Conservation (phyloP, 2,113 vertebrate species). For the Embiotoca jacksoni region DNA sequence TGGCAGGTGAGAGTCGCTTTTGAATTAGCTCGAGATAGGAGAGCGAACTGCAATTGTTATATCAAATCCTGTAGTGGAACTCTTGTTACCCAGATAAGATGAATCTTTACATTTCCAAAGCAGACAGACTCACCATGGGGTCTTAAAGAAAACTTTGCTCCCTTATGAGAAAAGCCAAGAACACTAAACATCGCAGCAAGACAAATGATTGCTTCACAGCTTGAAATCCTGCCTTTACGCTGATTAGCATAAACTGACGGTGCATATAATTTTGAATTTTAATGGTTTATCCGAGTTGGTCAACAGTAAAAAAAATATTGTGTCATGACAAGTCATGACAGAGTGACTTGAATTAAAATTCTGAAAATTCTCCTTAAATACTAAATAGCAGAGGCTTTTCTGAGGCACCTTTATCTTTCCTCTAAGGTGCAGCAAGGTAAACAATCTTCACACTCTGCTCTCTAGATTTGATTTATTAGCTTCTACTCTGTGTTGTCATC, state of each 20-base stretch:
- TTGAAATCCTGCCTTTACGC: slow-evolving; percentile 27
- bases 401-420: slow-evolving; percentile 35
- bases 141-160: slow-evolving; percentile 23
- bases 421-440: slow-evolving; percentile 54
- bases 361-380: slow-evolving; percentile 25
- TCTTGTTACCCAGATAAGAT: slow-evolving; percentile 34
- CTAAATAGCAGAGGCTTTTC: background rate
- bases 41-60: slow-evolving; percentile 55
- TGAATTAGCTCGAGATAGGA: slow-evolving; percentile 58
- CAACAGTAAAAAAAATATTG: no score
- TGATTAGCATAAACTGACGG: slow-evolving; percentile 27
- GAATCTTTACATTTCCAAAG: slow-evolving; percentile 61
- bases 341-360: slow-evolving; percentile 12
- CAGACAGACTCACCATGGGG: slow-evolving; percentile 44
- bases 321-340: slow-evolving; percentile 7
- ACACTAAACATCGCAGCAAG: slow-evolving; percentile 32
- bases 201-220: slow-evolving; percentile 45
- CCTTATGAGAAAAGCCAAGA: slow-evolving; percentile 29
- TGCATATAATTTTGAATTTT: background rate
- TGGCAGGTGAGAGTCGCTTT: slow-evolving; percentile 46
- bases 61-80: slow-evolving; percentile 30
- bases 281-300: no score
- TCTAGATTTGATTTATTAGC: slow-evolving; percentile 61
- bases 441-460: slow-evolving; percentile 48
- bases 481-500: slow-evolving; percentile 43